Evolutionary conservation across 2,888 invertebrate species (phyloP), one percentile per base, ranked within the genome.

Genomic region (Caenorhabditis sinica): DNA sequence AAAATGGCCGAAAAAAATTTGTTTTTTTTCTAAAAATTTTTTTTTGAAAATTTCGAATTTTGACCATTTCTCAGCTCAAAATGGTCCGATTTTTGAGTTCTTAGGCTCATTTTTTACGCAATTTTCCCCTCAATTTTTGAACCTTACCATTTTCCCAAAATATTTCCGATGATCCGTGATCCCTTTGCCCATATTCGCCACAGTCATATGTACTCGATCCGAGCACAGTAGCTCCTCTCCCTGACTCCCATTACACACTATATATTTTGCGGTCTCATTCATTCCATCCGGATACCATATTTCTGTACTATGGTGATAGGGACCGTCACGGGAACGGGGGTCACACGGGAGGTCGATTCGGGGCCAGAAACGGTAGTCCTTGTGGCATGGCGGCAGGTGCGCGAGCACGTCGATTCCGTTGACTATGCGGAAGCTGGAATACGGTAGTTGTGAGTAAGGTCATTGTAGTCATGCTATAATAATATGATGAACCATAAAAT

Each of bases 271-370:
- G 2, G 71, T 71, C 5, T 49, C 8, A 13, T 69, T 36, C 83
- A 83, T 83, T 49, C 83, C 83, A 63, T 83, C 28, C 51, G 83
- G 80, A 53, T 83, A 83, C 79, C 79, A 83, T 6, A 83, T 45
- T 49, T 83, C 83, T 0, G 40, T 51, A 23, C 61, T 75, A 40
- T 83, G 80, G n/a, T 83, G 83, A n/a, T 83, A 75, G 6, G 83
- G 79, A 11, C 74, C 74, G 1, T 65, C 71, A 6, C 71, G 65
- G 49, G 69, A 69, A 4, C 60, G 33, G 0, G 61, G 51, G 25
- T 83, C 83, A 49, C 83, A 83, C 1, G 69, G 71, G 1, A 83
- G 33, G 33, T 77, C 72, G 17, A 17, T 23, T n/a, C 75, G 56
- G 0, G 83, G 74, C 79, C 56, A 66, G 53, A 58, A 71, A 1